Conservation (phyloP, 2,888 invertebrate species). For the Nezara viridula region DNA sequence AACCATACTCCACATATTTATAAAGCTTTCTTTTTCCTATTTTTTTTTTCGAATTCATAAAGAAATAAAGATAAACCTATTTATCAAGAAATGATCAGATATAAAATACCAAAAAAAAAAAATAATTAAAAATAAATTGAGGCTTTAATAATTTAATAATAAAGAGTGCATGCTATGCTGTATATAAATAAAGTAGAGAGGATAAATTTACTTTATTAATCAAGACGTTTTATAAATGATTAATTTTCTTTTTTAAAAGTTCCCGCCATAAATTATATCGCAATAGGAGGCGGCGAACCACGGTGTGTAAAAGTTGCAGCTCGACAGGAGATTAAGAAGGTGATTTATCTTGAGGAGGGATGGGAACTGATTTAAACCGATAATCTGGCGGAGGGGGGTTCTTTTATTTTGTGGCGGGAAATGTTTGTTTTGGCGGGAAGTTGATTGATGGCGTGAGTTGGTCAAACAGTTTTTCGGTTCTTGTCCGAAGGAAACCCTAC, state of each 20-base stretch:
- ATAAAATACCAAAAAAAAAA: too few species aligned
- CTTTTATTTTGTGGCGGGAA: constrained; percentile 20
- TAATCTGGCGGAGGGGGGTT: neutral
- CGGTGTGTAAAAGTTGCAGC: neutral
- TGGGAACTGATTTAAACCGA: constrained; percentile 12
- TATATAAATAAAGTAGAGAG: too few species aligned
- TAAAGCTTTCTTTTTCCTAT: too few species aligned
- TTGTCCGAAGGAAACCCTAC: neutral
- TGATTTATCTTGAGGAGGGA: neutral
- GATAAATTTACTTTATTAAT: neutral
- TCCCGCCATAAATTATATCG: neutral
- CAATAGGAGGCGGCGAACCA: neutral
- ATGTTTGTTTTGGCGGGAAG: constrained; percentile 30
- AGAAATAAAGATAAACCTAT: too few species aligned
- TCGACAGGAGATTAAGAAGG: neutral
- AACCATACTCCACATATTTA: too few species aligned
- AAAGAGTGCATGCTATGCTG: too few species aligned
- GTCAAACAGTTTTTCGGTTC: neutral
- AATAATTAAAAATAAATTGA: too few species aligned
- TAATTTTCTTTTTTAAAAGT: neutral
- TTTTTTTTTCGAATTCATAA: too few species aligned
- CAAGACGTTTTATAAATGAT: neutral
- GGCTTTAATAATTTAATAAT: too few species aligned
- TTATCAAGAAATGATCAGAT: too few species aligned
- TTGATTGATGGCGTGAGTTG: neutral